Percentiles rank a stretch among this genome's conserved stretches.
These are phyloP conservation scores for Leptopilina syphax DNA, from an alignment of 2,888 invertebrate genomes.

Conservation along the genomic window DNA sequence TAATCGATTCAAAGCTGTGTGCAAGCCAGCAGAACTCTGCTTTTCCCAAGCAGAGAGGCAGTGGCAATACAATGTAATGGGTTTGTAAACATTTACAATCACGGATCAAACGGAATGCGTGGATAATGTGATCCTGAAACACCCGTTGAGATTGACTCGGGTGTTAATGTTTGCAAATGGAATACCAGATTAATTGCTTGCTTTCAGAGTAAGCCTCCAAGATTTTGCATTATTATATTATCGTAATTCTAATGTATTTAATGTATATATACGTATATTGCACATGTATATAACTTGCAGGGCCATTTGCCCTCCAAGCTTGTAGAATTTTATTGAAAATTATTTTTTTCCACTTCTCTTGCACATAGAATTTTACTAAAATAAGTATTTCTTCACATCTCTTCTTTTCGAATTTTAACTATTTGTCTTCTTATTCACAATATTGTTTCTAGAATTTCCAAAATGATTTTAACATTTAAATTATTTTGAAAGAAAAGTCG, in stretches of 20 bases:
- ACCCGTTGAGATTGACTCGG: slow-evolving; percentile 58
- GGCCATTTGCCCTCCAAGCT: too few species aligned
- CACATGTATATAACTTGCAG: too few species aligned
- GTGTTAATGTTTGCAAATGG: slow-evolving; percentile 60
- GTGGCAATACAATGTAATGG: slow-evolving; percentile 63
- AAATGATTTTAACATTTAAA: too few species aligned
- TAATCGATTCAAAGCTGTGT: slow-evolving; percentile 33
- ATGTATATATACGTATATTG: not conserved
- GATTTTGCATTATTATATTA: not conserved
- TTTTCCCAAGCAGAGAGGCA: slow-evolving; percentile 48
- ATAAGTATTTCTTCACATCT: too few species aligned
- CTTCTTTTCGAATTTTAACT: too few species aligned
- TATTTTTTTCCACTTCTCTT: too few species aligned
- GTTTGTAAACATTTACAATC: slow-evolving; percentile 68
- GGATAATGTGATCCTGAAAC: slow-evolving; percentile 51
- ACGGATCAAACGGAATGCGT: slow-evolving; percentile 70
- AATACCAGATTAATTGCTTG: slow-evolving; percentile 22
- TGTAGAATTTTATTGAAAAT: too few species aligned
- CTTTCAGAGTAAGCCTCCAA: slow-evolving; percentile 6
- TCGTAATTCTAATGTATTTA: not conserved
- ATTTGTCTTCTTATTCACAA: too few species aligned
- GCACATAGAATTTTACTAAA: too few species aligned
- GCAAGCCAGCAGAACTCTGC: slow-evolving; percentile 19
- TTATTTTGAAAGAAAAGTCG: too few species aligned
- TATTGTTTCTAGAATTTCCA: too few species aligned